Conservation (phyloP, 1,140 invertebrate species). For the Drosophila kikkawai region DNA sequence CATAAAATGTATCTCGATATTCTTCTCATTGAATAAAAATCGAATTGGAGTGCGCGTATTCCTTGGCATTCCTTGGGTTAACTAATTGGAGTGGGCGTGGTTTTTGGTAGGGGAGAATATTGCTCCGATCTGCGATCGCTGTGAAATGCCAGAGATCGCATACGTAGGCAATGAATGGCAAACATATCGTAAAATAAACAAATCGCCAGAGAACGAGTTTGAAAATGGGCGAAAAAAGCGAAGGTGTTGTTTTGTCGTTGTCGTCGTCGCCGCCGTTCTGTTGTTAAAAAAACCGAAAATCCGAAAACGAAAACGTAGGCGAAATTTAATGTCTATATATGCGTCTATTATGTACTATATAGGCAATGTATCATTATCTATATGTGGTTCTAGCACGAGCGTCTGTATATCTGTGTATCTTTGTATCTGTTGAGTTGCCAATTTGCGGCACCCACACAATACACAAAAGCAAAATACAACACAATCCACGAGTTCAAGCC, state of each 20-base stretch:
- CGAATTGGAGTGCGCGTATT: not conserved
- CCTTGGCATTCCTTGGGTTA: slow-evolving; percentile 23
- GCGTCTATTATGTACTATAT: slow-evolving; percentile 22
- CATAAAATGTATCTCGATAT: not conserved
- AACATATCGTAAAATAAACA: slow-evolving; percentile 77
- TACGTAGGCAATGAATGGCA: slow-evolving; percentile 55
- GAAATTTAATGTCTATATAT: slow-evolving; percentile 57
- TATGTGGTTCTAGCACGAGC: slow-evolving; percentile 52
- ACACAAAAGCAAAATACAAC: slow-evolving; percentile 2
- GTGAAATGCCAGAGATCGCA: slow-evolving; percentile 59
- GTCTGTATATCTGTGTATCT: slow-evolving; percentile 18
- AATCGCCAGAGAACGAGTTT: slow-evolving; percentile 71
- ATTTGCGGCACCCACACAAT: slow-evolving; percentile 50
- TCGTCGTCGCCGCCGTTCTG: slow-evolving; percentile 58
- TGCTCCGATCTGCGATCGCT: slow-evolving; percentile 45
- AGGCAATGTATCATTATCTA: slow-evolving; percentile 40
- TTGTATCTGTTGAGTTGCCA: slow-evolving; percentile 55
- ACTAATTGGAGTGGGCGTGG: slow-evolving; percentile 60
- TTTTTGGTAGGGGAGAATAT: slow-evolving; percentile 13
- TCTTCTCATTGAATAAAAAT: not conserved
- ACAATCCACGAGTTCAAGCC: slow-evolving; percentile 59
- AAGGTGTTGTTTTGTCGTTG: slow-evolving; percentile 79
- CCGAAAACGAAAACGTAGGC: slow-evolving; percentile 74
- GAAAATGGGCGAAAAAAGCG: slow-evolving; percentile 65
- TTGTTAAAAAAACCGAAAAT: slow-evolving; percentile 46